These are phyloP conservation scores for Hylomyscus alleni DNA, from an alignment of 2,797 vertebrate species.

Conservation along the genomic window DNA sequence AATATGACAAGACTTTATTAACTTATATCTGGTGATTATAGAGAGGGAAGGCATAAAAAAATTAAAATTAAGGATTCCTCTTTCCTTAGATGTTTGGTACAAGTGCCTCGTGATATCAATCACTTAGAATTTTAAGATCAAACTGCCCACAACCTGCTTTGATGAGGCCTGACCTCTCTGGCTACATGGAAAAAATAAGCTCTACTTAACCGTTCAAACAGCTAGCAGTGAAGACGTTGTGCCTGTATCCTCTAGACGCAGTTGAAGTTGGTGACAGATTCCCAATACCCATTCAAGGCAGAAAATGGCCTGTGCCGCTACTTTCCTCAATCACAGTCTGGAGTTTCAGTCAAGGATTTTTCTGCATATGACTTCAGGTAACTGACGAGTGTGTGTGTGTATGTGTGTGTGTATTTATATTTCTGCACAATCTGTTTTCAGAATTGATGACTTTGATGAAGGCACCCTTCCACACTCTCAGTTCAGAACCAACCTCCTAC, in stretches of 20 bases:
- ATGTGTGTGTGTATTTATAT: not conserved
- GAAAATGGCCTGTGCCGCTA: conserved; percentile 92
- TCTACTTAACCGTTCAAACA: not conserved
- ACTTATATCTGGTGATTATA: too few species aligned
- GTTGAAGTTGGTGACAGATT: conserved; percentile 92
- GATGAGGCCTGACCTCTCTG: not conserved
- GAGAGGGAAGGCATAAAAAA: not conserved
- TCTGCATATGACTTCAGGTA: conserved; percentile 93
- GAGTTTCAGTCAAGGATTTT: conserved; percentile 92
- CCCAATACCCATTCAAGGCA: conserved; percentile 93
- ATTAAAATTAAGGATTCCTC: not conserved
- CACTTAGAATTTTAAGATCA: not conserved
- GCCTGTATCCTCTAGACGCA: conserved; percentile 89
- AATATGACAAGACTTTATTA: not conserved
- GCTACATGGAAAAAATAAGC: not conserved
- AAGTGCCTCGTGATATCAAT: not conserved
- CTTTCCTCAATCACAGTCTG: conserved; percentile 89
- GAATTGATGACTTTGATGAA: conserved; percentile 29
- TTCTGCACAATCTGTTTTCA: not conserved
- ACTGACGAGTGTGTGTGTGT: not conserved
- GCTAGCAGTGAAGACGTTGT: not conserved
- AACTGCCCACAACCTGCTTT: too few species aligned
- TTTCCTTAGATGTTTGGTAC: not conserved
- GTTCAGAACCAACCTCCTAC: not conserved
- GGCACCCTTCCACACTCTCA: not conserved